These are phyloP conservation scores for Yponomeuta malinellus DNA, from an alignment of 2,888 invertebrate genomes.

Conservation along the genomic window DNA sequence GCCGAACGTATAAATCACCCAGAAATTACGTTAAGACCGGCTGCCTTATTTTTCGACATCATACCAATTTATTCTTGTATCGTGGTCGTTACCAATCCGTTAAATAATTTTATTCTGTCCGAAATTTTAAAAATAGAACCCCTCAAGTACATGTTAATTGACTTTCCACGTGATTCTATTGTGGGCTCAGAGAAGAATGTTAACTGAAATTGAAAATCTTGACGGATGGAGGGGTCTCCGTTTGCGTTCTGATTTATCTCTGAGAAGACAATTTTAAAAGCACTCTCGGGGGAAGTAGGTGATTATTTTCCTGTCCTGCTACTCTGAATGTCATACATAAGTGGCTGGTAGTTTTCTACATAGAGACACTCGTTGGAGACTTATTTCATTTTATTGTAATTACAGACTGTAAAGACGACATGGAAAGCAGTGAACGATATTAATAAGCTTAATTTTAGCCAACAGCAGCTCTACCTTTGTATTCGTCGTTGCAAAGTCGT, in stretches of 20 bases:
- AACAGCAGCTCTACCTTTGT: too few species aligned
- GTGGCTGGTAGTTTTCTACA: neutral
- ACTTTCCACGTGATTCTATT: conserved; percentile 12
- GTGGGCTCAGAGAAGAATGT: conserved; percentile 10
- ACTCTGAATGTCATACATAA: neutral
- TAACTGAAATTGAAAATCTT: conserved; percentile 13
- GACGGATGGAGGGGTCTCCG: neutral
- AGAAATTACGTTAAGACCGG: too few species aligned
- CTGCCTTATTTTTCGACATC: too few species aligned
- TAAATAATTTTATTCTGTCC: neutral
- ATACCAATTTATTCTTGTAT: too few species aligned
- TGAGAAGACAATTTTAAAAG: conserved; percentile 3
- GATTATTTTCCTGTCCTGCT: neutral
- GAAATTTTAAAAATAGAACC: conserved; percentile 12
- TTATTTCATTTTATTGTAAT: neutral
- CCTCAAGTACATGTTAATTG: conserved; percentile 10
- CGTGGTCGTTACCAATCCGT: too few species aligned
- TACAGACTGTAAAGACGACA: too few species aligned
- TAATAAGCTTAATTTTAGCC: too few species aligned
- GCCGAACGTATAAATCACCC: too few species aligned
- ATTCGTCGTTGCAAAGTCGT: too few species aligned
- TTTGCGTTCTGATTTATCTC: conserved; percentile 11
- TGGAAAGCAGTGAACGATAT: too few species aligned
- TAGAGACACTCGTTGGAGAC: neutral
- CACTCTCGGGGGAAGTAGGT: neutral